Evolutionary conservation across 2,888 invertebrate species (phyloP).

Genomic region (Acrobasis repandana): DNA sequence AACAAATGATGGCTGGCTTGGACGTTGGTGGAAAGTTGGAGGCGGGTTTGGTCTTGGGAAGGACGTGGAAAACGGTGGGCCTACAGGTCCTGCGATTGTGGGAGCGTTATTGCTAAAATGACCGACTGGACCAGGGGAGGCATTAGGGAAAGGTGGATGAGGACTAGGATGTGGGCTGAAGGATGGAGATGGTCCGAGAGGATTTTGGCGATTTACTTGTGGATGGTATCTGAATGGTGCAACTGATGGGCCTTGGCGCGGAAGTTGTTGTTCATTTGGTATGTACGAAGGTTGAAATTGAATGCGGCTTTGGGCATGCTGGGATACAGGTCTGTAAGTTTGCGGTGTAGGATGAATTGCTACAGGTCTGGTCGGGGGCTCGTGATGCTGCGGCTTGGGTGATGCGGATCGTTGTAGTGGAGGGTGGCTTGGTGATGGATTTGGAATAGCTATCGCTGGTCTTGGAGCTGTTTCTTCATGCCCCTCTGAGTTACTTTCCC

Average conservation of each 20-base stretch:
- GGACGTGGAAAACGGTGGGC: constrained; percentile 58
- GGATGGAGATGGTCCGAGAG: constrained; percentile 60
- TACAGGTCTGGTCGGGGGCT: constrained; percentile 48
- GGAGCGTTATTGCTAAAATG: constrained; percentile 58
- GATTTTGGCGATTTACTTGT: constrained; percentile 55
- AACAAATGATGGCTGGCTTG: constrained; percentile 55
- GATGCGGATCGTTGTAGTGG: constrained; percentile 58
- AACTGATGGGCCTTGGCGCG: constrained; percentile 67
- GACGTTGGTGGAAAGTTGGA: constrained; percentile 56
- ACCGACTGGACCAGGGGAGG: constrained; percentile 51
- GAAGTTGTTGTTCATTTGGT: constrained; percentile 70
- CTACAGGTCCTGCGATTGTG: constrained; percentile 61
- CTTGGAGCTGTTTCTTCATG: constrained; percentile 86
- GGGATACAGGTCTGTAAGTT: constrained; percentile 53
- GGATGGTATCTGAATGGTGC: constrained; percentile 66
- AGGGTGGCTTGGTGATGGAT: constrained; percentile 57
- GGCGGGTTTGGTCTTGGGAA: constrained; percentile 63
- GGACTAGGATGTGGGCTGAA: constrained; percentile 52
- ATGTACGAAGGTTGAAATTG: constrained; percentile 73
- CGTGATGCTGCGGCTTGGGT: constrained; percentile 52
- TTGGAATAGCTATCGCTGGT: constrained; percentile 83
- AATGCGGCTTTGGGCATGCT: constrained; percentile 71
- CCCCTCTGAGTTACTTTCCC: constrained; percentile 64
- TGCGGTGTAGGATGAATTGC: constrained; percentile 49
- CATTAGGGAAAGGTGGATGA: constrained; percentile 55